Conservation (phyloP, 1,140 invertebrate genomes). For the Acromyrmex heyeri region DNA sequence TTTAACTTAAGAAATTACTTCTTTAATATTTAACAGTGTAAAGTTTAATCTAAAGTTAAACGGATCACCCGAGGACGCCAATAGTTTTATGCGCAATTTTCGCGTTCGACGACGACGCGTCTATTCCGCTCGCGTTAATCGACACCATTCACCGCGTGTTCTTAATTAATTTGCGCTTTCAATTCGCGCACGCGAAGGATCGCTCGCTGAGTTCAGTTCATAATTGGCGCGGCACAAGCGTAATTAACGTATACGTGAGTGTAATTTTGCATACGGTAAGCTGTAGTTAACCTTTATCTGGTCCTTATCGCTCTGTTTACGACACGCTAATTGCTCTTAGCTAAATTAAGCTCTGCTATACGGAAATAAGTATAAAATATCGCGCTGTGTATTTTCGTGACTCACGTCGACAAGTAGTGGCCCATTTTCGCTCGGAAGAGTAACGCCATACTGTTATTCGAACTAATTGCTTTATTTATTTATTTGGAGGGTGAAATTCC, state of each 20-base stretch:
- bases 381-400: conserved; percentile 27
- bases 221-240: conserved; percentile 25
- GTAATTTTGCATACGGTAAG: conserved; percentile 56
- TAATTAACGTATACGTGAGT: conserved; percentile 51
- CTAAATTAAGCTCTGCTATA: conserved; percentile 38
- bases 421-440: conserved; percentile 29
- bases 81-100: not conserved
- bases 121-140: conserved; percentile 30
- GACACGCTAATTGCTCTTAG: conserved; percentile 55
- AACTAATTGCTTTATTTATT: conserved; percentile 17
- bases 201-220: conserved; percentile 11
- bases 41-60: too few relatives aligned
- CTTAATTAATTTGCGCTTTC: conserved; percentile 54
- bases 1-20: too few relatives aligned
- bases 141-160: conserved; percentile 14
- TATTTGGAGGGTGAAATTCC: not conserved
- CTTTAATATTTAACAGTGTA: too few relatives aligned
- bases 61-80: not conserved
- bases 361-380: conserved; percentile 50
- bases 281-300: conserved; percentile 54
- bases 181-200: conserved; percentile 48
- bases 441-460: not conserved
- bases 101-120: not conserved
- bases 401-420: not conserved
- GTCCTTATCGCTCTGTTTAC: conserved; percentile 40